A percentile compares a stretch with the other conserved stretches of the same genome.
Conservation (phyloP, 2,113 vertebrate genomes). For the Sigmodon hispidus region DNA sequence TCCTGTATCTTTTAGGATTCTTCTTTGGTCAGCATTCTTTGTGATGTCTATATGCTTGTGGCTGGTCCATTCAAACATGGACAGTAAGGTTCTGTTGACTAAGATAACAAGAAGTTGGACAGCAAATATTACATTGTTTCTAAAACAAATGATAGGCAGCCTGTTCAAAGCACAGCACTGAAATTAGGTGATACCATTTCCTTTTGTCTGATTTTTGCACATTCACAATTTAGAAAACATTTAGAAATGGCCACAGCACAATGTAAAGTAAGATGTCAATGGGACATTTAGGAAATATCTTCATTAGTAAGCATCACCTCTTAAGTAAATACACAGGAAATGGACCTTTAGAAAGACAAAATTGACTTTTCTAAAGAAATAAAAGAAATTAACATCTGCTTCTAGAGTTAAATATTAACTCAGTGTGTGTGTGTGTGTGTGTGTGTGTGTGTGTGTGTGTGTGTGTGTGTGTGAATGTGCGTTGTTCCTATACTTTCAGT, state of each 20-base stretch:
- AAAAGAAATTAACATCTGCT: background rate
- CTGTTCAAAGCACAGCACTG: background rate
- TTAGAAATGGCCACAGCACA: background rate
- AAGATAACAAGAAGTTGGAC: background rate
- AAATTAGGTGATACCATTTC: background rate
- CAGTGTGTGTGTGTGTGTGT: background rate
- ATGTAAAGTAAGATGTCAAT: background rate
- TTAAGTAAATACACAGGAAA: background rate
- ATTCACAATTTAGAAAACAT: background rate
- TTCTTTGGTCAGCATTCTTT: background rate
- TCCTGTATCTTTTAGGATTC: background rate
- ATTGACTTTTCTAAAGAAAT: background rate
- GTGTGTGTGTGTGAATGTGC: background rate
- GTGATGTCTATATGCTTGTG: background rate
- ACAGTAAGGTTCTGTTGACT: background rate
- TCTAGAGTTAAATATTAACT: background rate
- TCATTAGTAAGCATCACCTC: background rate
- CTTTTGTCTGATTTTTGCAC: background rate
- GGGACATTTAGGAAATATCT: background rate
- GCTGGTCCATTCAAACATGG: background rate
- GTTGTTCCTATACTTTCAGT: background rate
- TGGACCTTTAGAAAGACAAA: rapidly evolving
- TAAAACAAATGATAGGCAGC: background rate
- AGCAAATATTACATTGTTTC: background rate
- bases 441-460: background rate